Conservation (phyloP, 2,888 invertebrate species). For the Stenchaetothrips biformis region DNA sequence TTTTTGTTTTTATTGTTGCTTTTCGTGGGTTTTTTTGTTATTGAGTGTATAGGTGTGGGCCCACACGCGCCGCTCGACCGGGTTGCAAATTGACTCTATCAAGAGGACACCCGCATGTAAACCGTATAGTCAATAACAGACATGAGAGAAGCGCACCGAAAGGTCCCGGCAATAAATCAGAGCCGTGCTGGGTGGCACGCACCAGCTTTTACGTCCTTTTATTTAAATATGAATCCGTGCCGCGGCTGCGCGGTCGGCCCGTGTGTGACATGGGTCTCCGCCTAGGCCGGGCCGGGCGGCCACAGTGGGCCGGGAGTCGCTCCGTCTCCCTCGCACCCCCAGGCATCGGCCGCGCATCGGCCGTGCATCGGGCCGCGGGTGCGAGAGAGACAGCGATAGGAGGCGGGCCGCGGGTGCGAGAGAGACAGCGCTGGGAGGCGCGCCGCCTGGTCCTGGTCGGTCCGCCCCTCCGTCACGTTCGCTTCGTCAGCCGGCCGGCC, state of each 20-base stretch:
- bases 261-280: neutral
- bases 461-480: neutral
- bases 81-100: no score
- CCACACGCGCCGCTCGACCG: no score
- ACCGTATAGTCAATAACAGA: no score
- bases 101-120: no score
- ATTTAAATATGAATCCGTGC: neutral
- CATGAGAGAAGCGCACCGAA: neutral
- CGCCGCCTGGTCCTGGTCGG: neutral
- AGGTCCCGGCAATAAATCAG: neutral
- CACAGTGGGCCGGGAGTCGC: neutral
- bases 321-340: neutral
- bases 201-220: neutral
- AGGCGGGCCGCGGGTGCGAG: no score
- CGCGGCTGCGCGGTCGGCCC: neutral
- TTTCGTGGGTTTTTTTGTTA: no score
- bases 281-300: neutral
- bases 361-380: no score
- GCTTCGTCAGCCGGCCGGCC: slow-evolving; percentile 9
- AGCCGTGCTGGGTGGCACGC: neutral
- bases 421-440: no score
- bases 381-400: no score
- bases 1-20: no score
- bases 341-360: no score
- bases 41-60: no score